Base-by-base conservation (phyloP, 2,888 invertebrate species). In the Maniola hyperantus region DNA sequence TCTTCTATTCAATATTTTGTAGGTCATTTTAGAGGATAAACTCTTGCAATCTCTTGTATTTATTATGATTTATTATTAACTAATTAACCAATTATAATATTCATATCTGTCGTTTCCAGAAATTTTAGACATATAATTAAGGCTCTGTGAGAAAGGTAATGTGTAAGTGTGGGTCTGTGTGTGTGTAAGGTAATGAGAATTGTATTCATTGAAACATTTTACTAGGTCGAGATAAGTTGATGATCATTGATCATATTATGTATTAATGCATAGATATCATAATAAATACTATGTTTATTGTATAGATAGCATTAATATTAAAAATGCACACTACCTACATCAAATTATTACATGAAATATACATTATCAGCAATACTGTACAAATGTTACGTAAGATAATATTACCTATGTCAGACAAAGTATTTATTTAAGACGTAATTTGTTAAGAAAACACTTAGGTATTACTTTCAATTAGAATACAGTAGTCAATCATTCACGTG, bases 371-470 rank as follows among this genome's bases (percentile, higher is more conserved):
- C 18, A 18, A 15, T 48, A n/a, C 26, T 53, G 51, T 5, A n/a
- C 10, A 53, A 53, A 53, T 33, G 33, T 33, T 13, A 53, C 13
- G 11, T 33, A 33, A 33, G 33, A n/a, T 33, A n/a, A n/a, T n/a
- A n/a, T n/a, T n/a, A n/a, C n/a, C n/a, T n/a, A 26, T 6, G 13
- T 33, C 11, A 33, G 5, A 13, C 18, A 11, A 50, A 50, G 26
- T 48, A 34, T 44, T 42, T 44, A 58, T 42, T 44, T 44, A 44
- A 58, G 44, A 44, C 57, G 10, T 60, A 44, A 33, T 58, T 46
- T 46, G 53, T 55, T 36, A 53, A 34, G 58, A 55, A 65, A 57
- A 50, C 63, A 54, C 34, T 53, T 53, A n/a, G n/a, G n/a, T n/a
- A 42, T 11, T 33, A 42, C 36, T 55, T 48, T 59, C 18, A 36